Evolutionary conservation across 2,797 vertebrate species (phyloP).

Genomic region (Percopsis omiscomaycus): DNA sequence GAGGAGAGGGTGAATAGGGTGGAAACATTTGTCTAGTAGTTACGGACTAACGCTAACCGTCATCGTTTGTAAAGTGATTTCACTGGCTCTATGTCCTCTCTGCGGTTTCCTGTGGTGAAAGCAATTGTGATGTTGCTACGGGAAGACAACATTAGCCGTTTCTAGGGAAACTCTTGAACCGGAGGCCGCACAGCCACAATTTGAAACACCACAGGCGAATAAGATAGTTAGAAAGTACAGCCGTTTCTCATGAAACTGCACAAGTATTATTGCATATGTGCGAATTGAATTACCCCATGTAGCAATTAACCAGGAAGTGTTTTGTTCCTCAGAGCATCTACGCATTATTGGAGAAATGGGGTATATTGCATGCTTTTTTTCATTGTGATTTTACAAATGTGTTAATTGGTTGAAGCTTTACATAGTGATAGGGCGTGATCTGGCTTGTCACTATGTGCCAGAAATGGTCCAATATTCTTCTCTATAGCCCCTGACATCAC

Average conservation of each 20-base stretch:
- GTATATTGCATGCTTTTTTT: too few relatives aligned
- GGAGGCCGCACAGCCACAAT: conserved; percentile 41
- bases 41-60: conserved; percentile 20
- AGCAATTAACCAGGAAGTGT: too few relatives aligned
- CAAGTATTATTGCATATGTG: conserved; percentile 27
- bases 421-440: conserved; percentile 9
- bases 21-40: conserved; percentile 50
- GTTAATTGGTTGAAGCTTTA: neutral
- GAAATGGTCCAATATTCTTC: conserved; percentile 12
- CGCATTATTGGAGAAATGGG: too few relatives aligned
- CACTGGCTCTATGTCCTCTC: conserved; percentile 60
- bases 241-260: conserved; percentile 19
- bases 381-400: neutral
- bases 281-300: conserved; percentile 9
- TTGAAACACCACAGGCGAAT: conserved; percentile 59
- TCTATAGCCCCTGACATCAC: conserved; percentile 21
- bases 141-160: conserved; percentile 65
- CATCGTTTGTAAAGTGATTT: conserved; percentile 56
- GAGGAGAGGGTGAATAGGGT: conserved; percentile 6
- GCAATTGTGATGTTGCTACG: conserved; percentile 65
- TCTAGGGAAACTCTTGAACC: conserved; percentile 70
- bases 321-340: too few relatives aligned
- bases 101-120: conserved; percentile 69
- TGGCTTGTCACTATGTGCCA: conserved; percentile 14
- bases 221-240: conserved; percentile 25